Evolutionary conservation across 2,888 invertebrate genomes (phyloP).

Genomic region (Morpho helenor): DNA sequence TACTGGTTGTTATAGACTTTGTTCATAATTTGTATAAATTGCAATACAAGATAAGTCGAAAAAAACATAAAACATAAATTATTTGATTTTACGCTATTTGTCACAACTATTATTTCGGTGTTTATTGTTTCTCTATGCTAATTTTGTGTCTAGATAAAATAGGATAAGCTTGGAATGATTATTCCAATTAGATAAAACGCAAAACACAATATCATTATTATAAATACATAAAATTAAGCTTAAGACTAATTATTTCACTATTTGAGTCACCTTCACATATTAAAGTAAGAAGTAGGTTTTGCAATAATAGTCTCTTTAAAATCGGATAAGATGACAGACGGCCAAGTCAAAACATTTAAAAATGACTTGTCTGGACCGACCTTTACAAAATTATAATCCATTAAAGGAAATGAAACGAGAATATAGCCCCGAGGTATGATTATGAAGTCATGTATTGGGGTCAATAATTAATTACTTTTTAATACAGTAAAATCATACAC

Average conservation of each 20-base stretch:
- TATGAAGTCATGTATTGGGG: constrained; percentile 44
- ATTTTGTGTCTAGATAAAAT: too few relatives aligned
- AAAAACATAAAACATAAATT: too few relatives aligned
- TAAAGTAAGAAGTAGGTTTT: neutral
- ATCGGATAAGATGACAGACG: neutral
- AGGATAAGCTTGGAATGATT: too few relatives aligned
- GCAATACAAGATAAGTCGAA: too few relatives aligned
- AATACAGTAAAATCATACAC: constrained; percentile 44
- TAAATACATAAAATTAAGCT: neutral
- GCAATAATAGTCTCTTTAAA: neutral
- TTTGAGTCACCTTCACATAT: too few relatives aligned
- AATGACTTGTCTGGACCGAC: constrained; percentile 8
- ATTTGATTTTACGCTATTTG: too few relatives aligned
- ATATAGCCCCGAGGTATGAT: constrained; percentile 43
- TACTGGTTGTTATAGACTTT: too few relatives aligned
- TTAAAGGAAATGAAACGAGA: constrained; percentile 13
- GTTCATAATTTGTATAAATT: too few relatives aligned
- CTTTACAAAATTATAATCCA: constrained; percentile 8
- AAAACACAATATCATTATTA: neutral
- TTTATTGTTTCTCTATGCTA: too few relatives aligned
- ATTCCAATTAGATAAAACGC: too few relatives aligned
- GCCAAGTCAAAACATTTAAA: constrained; percentile 1
- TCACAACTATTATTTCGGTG: too few relatives aligned
- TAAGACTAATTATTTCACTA: too few relatives aligned
- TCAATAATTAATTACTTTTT: constrained; percentile 65